phyloP scores from a whole-genome alignment of 92 coral and sea anemone genomes.

The Phenganax subtilis region DNA sequence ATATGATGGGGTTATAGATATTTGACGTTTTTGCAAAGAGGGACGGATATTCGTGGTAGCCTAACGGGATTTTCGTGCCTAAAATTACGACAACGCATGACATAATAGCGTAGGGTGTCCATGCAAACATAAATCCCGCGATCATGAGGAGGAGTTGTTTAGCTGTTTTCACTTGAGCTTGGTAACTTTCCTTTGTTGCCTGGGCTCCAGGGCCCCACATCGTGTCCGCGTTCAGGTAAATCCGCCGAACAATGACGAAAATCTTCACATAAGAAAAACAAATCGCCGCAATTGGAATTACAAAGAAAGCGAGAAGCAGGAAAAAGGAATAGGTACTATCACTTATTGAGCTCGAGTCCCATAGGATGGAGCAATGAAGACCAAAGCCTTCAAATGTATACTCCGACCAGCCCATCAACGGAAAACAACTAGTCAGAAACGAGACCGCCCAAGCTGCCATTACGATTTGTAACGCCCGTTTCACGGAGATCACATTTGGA shows the following conservation, averaged over 20 bases:
- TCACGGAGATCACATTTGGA: conserved; percentile 3
- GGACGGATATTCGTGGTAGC: conserved; percentile 40
- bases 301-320: conserved; percentile 48
- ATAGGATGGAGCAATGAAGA: conserved; percentile 61
- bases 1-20: conserved; percentile 60
- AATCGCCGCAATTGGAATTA: conserved; percentile 48
- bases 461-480: conserved; percentile 31
- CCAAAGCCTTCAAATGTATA: conserved; percentile 60
- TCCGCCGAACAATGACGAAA: conserved; percentile 43
- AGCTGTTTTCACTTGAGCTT: conserved; percentile 49
- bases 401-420: conserved; percentile 66
- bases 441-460: conserved; percentile 54
- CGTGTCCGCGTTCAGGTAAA: conserved; percentile 44
- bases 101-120: conserved; percentile 71
- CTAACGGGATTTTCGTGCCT: conserved; percentile 28
- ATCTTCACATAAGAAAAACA: conserved; percentile 40
- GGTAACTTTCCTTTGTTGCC: conserved; percentile 48
- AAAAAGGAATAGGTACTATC: conserved; percentile 52
- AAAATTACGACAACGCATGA: conserved; percentile 55
- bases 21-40: conserved; percentile 57
- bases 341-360: conserved; percentile 28
- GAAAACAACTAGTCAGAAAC: conserved; percentile 52
- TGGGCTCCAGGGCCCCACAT: conserved; percentile 53
- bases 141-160: conserved; percentile 53
- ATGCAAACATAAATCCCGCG: conserved; percentile 51